Base-by-base conservation (phyloP, 2,113 vertebrate genomes). In the Ochotona curzoniae region DNA sequence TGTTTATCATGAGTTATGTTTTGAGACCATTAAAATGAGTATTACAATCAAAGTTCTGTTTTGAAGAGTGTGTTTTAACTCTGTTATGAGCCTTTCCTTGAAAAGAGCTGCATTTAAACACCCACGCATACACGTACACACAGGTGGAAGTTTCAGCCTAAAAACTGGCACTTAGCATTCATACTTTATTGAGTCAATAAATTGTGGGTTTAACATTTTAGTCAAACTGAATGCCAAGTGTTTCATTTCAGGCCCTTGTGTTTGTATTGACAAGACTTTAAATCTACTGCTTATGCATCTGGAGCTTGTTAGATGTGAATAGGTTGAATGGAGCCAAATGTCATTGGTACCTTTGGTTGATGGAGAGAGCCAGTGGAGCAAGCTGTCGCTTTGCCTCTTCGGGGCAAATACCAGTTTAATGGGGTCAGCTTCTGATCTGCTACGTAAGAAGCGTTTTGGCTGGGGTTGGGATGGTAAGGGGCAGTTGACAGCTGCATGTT, bases 161-260 rank as follows among this genome's bases (percentile, higher is more conserved):
- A 95, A 93, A 95, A 94, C 25, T 93, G 95, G 66, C 93, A 92
- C 81, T 94, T 91, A 94, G 71, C 35, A 49, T 94, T 87, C 79
- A 76, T 44, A 47, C 91, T 97, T 95, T 96, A 95, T 93, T 94
- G 89, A 92, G 74, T 32, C 93, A 89, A 92, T 96, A 97, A 95
- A 96, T 95, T 92, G 84, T 70, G 73, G 95, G 71, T 75, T 95
- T 89, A 84, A 90, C 89, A 67, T 96, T 89, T 54, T 69, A 94
- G 80, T 96, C 95, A 89, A 28, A 95, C 92, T 83, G 89, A 87
- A 93, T 94, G 28, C 0, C 92, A 89, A 61, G 60, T 95, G 61
- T 95, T 97, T 96, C 97, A 87, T 94, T 96, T 96, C 18, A 81
- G 94, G 80, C 94, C 90, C 95, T 47, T 70, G 86, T 93, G 92